Evolutionary conservation across 2,797 vertebrate genomes (phyloP), one percentile per base, ranked within the genome.

Genomic region (Salmo trutta): DNA sequence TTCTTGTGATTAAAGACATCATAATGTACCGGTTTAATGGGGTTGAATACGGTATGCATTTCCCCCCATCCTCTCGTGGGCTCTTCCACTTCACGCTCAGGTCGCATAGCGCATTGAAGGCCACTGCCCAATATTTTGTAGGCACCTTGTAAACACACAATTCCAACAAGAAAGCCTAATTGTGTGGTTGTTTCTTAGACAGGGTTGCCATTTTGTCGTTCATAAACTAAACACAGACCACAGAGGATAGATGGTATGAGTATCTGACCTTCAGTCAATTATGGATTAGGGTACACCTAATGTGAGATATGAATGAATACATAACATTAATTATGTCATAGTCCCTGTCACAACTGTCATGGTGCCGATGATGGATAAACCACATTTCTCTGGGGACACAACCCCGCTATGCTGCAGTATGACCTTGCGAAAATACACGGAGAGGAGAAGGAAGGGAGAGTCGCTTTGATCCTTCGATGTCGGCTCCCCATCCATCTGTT

Each of bases 381-480:
- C 77, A 66, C 24, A n/a, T 72, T 15, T 52, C 47, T 52, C 47
- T 6, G 29, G 53, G 75, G 78, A 75, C 72, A 71, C 82, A 80
- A 83, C 86, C 59, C 81, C 6, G 81, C 70, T 88, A 29, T 86
- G 84, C 86, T 89, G 90, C 89, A 91, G 89, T 73, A 73, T 93
- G 92, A 93, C 91, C 90, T 93, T 92, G 89, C 84, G 78, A 72
- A 56, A 52, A 51, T 16, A 64, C 19, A 64, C 15, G 80, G 75
- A 72, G 77, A 31, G 73, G 65, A 54, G 17, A 17, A 5, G 67
- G 8, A 24, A 66, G 64, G n/a, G 67, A 70, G 33, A 47, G 19
- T 86, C 90, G 91, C 90, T 90, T 87, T 91, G 86, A 92, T 90
- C 88, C 75, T 85, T 86, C 75, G 74, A 84, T 88, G 89, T 89